phyloP scores from a whole-genome alignment of 2,113 vertebrate genomes.

The Falcunculus frontatus region DNA sequence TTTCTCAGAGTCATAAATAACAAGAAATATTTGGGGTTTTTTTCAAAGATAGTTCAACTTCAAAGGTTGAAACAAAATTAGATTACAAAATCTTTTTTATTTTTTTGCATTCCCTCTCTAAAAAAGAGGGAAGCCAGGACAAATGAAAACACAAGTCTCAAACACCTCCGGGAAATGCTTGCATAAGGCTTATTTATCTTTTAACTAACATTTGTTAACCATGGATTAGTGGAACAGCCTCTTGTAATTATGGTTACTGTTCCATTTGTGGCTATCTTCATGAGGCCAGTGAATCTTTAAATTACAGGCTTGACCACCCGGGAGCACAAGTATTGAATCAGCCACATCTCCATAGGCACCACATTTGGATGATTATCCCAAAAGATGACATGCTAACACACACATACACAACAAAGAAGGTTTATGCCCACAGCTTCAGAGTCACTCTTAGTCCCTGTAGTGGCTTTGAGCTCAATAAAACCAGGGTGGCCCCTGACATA shows the following conservation, averaged over 20 bases:
- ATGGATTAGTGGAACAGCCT: slow-evolving; percentile 67
- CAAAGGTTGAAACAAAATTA: slow-evolving; percentile 63
- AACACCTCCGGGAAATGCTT: slow-evolving; percentile 66
- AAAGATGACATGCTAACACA: slow-evolving; percentile 57
- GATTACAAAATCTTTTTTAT: not conserved
- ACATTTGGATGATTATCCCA: slow-evolving; percentile 65
- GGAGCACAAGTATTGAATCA: slow-evolving; percentile 64
- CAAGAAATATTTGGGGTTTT: not conserved
- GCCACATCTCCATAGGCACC: slow-evolving; percentile 67
- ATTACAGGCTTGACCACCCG: slow-evolving; percentile 79
- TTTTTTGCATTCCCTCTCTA: not conserved
- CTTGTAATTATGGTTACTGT: slow-evolving; percentile 75
- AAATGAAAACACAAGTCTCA: slow-evolving; percentile 39
- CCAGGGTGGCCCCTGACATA: slow-evolving; percentile 69
- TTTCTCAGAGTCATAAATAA: slow-evolving; percentile 35
- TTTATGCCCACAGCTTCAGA: slow-evolving; percentile 58
- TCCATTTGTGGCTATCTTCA: slow-evolving; percentile 74
- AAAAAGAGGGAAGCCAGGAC: slow-evolving; percentile 22
- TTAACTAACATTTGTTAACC: slow-evolving; percentile 73
- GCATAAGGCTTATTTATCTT: slow-evolving; percentile 66
- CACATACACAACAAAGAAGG: slow-evolving; percentile 48
- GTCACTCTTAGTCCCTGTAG: slow-evolving; percentile 64
- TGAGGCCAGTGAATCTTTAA: slow-evolving; percentile 75
- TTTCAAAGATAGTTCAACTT: slow-evolving; percentile 30
- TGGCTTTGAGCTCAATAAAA: slow-evolving; percentile 73